Base-by-base conservation (phyloP, 53 echinoderm and acorn worm species). In the Arbacia lixula region DNA sequence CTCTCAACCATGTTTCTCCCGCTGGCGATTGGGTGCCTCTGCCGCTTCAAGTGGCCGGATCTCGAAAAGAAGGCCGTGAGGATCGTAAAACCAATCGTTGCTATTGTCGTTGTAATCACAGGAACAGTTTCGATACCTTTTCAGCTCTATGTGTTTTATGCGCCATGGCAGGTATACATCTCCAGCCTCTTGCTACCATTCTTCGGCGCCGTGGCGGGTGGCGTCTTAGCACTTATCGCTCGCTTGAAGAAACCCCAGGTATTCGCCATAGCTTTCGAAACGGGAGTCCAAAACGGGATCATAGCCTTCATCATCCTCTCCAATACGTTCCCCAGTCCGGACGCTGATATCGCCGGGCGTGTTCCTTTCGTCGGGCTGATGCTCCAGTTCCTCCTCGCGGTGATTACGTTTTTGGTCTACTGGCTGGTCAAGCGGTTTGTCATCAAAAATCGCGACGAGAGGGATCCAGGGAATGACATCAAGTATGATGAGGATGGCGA, bases 141-240 rank as follows among this genome's bases (percentile, higher is more conserved):
- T 24, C 37, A 72, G 20, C 9, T 72, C 24, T 72, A 38, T 21
- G 17, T 72, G 9, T 36, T 72, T 9, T 72, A 19, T 19, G 14
- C 58, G 17, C 58, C 58, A 5, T 58, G 72, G 72, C 10, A 72
- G 19, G 24, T 72, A 14, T 22, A 38, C 25, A 33, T 22, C 16
- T 38, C 39, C 42, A 12, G 19, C 40, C 42, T 72, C 43, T 42
- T 72, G 16, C 72, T 72, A 72, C 72, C 72, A 6, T 8, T 72
- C 22, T 36, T 40, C 42, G 72, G 72, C 6, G 37, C 12, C n/a
- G 6, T 14, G 8, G 11, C 40, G 17, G 72, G 72, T 11, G 72
- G 40, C 27, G 3, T 72, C 3, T 36, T 40, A 8, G 72, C 39
- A 4, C 3, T 6, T 6, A 5, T 72, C 6, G 37, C 20, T 5